Percentiles rank a stretch among this genome's conserved stretches.
phyloP scores from a whole-genome alignment of 2,113 vertebrate species.

The Myodes glareolus region DNA sequence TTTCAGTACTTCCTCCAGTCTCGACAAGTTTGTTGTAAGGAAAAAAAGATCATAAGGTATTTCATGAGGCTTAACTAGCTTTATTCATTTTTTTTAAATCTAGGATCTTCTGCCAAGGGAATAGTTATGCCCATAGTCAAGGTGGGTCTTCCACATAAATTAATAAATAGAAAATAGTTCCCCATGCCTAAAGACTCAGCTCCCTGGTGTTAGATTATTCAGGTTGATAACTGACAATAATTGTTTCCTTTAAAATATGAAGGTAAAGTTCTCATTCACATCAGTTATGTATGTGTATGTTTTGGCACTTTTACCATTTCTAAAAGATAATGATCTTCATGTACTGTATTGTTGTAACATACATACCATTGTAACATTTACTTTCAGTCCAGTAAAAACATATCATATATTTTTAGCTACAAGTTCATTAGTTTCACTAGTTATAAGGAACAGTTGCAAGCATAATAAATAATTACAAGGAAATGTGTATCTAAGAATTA shows the following conservation, averaged over 20 bases:
- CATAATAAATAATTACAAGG: not conserved
- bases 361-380: not conserved
- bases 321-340: not conserved
- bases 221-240: not conserved
- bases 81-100: not conserved
- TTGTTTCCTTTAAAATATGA: not conserved
- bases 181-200: not conserved
- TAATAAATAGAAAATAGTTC: not conserved
- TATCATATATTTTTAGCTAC: not conserved
- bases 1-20: not conserved
- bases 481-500: not conserved
- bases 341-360: not conserved
- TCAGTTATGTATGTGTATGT: not conserved
- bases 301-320: not conserved
- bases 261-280: not conserved
- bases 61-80: not conserved
- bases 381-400: not conserved
- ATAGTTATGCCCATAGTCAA: not conserved
- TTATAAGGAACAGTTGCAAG: not conserved
- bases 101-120: not conserved
- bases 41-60: not conserved
- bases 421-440: not conserved
- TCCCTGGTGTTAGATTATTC: not conserved
- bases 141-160: not conserved
- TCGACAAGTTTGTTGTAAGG: not conserved